Evolutionary conservation across 2,797 vertebrate species (phyloP), one percentile per base, ranked within the genome.

Genomic region (Vespertilio murinus): DNA sequence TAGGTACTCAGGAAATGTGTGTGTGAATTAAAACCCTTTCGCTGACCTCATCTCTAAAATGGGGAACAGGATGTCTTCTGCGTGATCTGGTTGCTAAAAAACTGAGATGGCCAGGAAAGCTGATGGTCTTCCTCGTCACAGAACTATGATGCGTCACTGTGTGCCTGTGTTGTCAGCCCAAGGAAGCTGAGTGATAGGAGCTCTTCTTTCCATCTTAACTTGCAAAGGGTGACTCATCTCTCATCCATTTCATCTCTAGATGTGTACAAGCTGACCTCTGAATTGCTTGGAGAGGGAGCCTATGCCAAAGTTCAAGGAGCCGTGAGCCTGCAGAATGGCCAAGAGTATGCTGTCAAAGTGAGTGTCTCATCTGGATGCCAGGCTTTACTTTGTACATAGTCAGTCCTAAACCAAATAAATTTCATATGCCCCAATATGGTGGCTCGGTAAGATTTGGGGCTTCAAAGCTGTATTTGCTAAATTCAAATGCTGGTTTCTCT

Each of bases 241-340:
- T 97, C 65, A 6, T 95, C 94, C 13, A 5, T 97, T 96, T 97
- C 92, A 91, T 94, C 88, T 94, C 47, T 96, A 99, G 99, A 99
- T 96, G 97, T 99, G 83, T 99, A 99, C 98, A 99, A 98, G 96
- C 97, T 99, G 97, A 99, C 99, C 8, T 98, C 99, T 59, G 99
- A 99, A 97, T 97, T 99, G 77, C 99, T 99, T 83, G 99, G 99
- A 92, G 99, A 99, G 96, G 99, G 99, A 35, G 98, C 99, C 18
- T 99, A 99, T 95, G 99, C 99, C 94, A 99, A 99, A 98, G 99
- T 99, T 95, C 99, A 99, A 97, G 99, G 99, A 97, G 99, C 99
- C 84, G 97, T 99, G 95, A 99, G 98, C 96, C 98, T 99, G 92
- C 99, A 99, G 94, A 99, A 98, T 88, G 99, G 99, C 93, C 99